Evolutionary conservation across 2,797 vertebrate species (phyloP).

Genomic region (Cryptoblepharus egeriae): DNA sequence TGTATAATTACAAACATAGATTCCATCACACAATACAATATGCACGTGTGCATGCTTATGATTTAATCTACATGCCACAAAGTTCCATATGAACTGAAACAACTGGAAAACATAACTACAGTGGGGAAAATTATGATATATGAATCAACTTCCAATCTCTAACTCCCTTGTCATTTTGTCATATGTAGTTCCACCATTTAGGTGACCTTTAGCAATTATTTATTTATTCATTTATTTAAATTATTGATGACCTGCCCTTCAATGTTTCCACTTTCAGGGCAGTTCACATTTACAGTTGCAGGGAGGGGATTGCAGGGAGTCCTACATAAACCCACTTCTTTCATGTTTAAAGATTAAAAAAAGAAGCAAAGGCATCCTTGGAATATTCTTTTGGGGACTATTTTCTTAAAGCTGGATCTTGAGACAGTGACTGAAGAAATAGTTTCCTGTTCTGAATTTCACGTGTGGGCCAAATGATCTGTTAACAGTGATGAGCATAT

Average conservation of each 20-base stretch:
- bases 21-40: background rate
- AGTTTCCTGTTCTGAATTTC: background rate
- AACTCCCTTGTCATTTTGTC: background rate
- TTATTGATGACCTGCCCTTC: too few species aligned
- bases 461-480: background rate
- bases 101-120: background rate
- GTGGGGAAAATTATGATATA: background rate
- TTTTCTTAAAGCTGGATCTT: conserved; percentile 17
- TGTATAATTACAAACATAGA: too few species aligned
- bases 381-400: conserved; percentile 32
- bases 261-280: background rate
- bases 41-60: background rate
- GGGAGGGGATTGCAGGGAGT: conserved; percentile 2
- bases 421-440: background rate
- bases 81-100: background rate
- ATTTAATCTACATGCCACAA: background rate
- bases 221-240: too few species aligned
- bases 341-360: conserved; percentile 46
- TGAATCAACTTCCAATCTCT: background rate
- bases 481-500: background rate
- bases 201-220: background rate
- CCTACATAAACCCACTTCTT: conserved; percentile 23
- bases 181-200: background rate
- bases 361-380: conserved; percentile 39
- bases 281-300: too few species aligned